These are phyloP conservation scores for Montipora foliosa DNA, from an alignment of 64 coral and sea anemone species.

Conservation along the genomic window DNA sequence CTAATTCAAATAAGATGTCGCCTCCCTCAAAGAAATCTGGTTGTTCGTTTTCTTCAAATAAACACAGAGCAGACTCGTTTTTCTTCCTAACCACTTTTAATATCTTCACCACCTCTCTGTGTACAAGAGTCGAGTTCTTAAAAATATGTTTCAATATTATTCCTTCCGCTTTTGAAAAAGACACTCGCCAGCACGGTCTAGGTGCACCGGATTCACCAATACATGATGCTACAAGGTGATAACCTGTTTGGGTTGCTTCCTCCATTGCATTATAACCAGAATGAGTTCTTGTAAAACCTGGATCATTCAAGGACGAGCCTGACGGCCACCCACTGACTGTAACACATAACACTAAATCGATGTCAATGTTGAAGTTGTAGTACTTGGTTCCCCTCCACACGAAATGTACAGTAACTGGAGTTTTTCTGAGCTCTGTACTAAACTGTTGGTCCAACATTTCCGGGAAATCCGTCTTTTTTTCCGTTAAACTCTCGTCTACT, in stretches of 20 bases:
- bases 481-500: background rate
- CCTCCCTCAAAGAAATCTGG: no score
- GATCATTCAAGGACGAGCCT: background rate
- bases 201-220: background rate
- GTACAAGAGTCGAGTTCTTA: background rate
- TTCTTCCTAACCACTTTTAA: background rate
- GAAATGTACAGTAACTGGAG: conserved; percentile 48
- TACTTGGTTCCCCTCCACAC: conserved; percentile 41
- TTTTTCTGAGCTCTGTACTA: conserved; percentile 58
- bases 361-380: background rate
- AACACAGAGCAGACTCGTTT: no score
- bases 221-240: no score
- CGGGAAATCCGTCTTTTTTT: background rate
- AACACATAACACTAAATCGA: background rate
- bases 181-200: background rate
- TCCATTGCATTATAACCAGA: no score
- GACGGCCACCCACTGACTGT: background rate
- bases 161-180: background rate
- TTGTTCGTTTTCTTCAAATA: no score
- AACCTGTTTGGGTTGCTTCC: no score
- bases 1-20: no score
- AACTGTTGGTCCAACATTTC: conserved; percentile 7
- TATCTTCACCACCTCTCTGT: background rate
- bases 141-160: background rate
- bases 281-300: background rate